Percentiles rank a stretch among this genome's conserved stretches.
These are phyloP conservation scores for Trachelipus rathkii DNA, from an alignment of 1,140 invertebrate genomes.

Conservation along the genomic window DNA sequence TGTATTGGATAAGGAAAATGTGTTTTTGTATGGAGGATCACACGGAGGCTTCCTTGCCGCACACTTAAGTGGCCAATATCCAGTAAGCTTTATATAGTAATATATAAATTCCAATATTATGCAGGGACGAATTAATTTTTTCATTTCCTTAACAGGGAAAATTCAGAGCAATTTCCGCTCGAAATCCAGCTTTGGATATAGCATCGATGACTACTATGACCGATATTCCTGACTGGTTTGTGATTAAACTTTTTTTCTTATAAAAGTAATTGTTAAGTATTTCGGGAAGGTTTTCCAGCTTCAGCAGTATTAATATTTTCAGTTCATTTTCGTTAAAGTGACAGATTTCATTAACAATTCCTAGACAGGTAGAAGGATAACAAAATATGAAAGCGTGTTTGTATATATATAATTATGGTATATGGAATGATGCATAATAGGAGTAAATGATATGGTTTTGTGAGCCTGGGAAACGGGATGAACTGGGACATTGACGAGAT, in stretches of 20 bases:
- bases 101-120: not conserved
- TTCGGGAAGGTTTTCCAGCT: too few species aligned
- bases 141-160: constrained; percentile 22
- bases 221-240: constrained; percentile 80
- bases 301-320: too few species aligned
- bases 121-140: not conserved
- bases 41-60: constrained; percentile 85
- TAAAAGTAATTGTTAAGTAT: too few species aligned
- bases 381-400: too few species aligned
- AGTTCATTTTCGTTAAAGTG: too few species aligned
- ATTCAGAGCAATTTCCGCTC: constrained; percentile 60
- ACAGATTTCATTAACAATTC: too few species aligned
- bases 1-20: constrained; percentile 23
- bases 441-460: too few species aligned
- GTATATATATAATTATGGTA: too few species aligned
- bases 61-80: constrained; percentile 78
- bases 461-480: too few species aligned
- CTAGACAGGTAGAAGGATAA: too few species aligned
- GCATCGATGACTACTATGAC: constrained; percentile 61
- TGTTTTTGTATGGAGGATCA: constrained; percentile 65
- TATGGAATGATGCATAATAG: too few species aligned
- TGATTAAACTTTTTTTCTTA: not conserved
- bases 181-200: constrained; percentile 78
- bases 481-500: too few species aligned
- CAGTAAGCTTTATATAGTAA: constrained; percentile 48